Evolutionary conservation across 2,113 vertebrate species (phyloP).

Genomic region (Stegostoma tigrinum): DNA sequence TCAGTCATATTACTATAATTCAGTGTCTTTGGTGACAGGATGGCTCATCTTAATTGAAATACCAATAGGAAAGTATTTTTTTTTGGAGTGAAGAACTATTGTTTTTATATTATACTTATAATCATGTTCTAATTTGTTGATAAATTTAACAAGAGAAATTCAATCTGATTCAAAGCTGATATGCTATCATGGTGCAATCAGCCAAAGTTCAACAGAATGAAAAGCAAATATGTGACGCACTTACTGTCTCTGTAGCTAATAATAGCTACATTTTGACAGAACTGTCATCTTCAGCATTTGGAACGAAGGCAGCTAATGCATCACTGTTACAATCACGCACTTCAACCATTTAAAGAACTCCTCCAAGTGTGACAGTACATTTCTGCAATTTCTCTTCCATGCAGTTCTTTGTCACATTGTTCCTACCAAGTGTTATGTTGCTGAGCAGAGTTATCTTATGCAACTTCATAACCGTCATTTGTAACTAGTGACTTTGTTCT

Average conservation of each 20-base stretch:
- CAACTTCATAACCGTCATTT: not conserved
- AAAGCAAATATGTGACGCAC: not conserved
- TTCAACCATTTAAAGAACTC: conserved; percentile 11
- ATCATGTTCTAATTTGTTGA: not conserved
- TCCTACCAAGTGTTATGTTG: not conserved
- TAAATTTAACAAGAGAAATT: not conserved
- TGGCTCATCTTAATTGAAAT: not conserved
- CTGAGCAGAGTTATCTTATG: not conserved
- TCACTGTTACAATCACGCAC: conserved; percentile 6
- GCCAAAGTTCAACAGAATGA: not conserved
- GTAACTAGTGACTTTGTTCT: no score
- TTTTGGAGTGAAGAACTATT: not conserved
- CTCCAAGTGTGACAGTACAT: not conserved
- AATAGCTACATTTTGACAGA: conserved; percentile 35
- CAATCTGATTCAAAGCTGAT: not conserved
- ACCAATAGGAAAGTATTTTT: not conserved
- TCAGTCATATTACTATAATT: not conserved
- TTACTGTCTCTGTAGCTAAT: conserved; percentile 14
- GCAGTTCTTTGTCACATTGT: not conserved
- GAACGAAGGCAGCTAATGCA: conserved; percentile 5
- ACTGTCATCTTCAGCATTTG: conserved; percentile 16
- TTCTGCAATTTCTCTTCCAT: not conserved
- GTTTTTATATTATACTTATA: not conserved
- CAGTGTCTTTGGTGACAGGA: not conserved
- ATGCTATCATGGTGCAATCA: not conserved